Conservation (phyloP, 2,888 invertebrate species). For the Blastobasis adustella region DNA sequence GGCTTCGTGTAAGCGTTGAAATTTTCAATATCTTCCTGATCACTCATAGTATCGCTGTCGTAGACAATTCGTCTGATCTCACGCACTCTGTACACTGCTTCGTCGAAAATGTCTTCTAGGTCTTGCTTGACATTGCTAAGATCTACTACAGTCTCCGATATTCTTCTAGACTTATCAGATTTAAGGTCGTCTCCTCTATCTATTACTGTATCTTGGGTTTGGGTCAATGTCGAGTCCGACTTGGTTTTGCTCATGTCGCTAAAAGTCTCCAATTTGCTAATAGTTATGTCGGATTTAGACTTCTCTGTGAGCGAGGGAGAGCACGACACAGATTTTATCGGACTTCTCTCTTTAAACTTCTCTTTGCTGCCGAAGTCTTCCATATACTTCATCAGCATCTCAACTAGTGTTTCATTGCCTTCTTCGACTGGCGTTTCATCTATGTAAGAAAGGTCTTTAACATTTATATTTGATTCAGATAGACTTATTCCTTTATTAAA, state of each 20-base stretch:
- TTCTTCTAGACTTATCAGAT: constrained; percentile 40
- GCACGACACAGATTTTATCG: constrained; percentile 38
- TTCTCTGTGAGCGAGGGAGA: constrained; percentile 61
- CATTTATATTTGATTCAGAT: constrained; percentile 54
- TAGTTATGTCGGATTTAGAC: constrained; percentile 63
- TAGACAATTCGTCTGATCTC: constrained; percentile 37
- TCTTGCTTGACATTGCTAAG: constrained; percentile 57
- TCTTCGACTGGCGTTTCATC: constrained; percentile 66
- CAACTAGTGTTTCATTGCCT: constrained; percentile 52
- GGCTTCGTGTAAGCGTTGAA: constrained; percentile 59
- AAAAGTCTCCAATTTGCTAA: constrained; percentile 58
- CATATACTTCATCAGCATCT: constrained; percentile 66
- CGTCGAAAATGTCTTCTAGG: constrained; percentile 52
- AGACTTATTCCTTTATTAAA: constrained; percentile 38
- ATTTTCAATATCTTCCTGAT: constrained; percentile 59
- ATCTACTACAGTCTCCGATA: constrained; percentile 61
- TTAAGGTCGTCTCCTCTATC: constrained; percentile 40
- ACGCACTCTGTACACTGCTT: constrained; percentile 41
- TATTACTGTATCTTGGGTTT: constrained; percentile 63
- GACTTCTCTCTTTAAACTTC: constrained; percentile 26
- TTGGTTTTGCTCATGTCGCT: constrained; percentile 67
- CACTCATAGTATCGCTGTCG: constrained; percentile 52
- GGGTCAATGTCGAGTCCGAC: constrained; percentile 63
- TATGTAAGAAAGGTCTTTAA: constrained; percentile 52
- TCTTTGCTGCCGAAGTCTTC: constrained; percentile 51